A percentile compares a stretch with the other conserved stretches of the same genome.
phyloP scores from a whole-genome alignment of 2,797 vertebrate genomes.

The Cheirogaleus major region DNA sequence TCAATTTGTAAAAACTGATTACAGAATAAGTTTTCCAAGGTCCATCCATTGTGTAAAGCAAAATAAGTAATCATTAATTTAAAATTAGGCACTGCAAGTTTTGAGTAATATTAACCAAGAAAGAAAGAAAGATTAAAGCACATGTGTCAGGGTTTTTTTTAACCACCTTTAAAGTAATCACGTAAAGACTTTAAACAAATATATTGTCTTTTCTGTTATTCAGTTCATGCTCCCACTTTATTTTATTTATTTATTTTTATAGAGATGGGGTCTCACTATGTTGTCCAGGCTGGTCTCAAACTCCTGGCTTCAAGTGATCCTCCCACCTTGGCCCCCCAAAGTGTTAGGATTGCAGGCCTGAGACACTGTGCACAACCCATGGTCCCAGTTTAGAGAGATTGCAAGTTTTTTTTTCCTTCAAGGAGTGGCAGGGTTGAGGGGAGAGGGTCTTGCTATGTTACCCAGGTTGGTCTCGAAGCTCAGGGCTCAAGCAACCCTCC shows the following conservation, averaged over 20 bases:
- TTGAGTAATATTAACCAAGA: neutral
- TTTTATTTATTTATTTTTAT: neutral
- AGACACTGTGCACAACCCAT: neutral
- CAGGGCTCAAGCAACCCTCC: neutral
- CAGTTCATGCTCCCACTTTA: conserved; percentile 4
- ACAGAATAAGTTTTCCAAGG: conserved; percentile 24
- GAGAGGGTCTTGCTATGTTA: neutral
- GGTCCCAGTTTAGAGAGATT: neutral
- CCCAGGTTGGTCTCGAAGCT: neutral
- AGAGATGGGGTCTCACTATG: neutral
- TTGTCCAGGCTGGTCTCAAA: neutral
- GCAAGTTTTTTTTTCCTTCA: neutral
- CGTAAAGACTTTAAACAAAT: conserved; percentile 15
- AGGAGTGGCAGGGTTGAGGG: neutral
- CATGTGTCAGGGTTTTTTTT: neutral
- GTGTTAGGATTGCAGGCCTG: neutral
- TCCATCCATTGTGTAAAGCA: neutral
- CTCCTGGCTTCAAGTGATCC: neutral
- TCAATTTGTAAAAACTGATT: conserved; percentile 20
- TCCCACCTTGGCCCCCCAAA: neutral
- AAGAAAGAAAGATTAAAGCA: neutral
- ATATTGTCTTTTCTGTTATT: conserved; percentile 8
- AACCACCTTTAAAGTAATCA: neutral
- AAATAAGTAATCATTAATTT: conserved; percentile 34
- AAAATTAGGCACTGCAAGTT: neutral